Evolutionary conservation across 2,113 vertebrate genomes (phyloP), one percentile per base, ranked within the genome.

Genomic region (Bubo scandiacus): DNA sequence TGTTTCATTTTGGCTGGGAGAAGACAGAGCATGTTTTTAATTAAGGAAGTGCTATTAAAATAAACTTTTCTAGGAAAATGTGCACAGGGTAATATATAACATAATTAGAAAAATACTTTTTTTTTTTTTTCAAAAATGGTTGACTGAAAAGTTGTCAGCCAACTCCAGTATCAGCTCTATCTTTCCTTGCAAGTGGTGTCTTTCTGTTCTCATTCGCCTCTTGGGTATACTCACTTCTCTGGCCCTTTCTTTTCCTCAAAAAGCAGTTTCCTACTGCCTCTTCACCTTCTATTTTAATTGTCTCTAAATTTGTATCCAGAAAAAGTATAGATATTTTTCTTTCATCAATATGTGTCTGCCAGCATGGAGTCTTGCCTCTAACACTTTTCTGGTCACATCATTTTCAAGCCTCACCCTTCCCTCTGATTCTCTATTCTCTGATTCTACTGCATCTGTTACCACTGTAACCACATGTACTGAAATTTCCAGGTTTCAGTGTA

Each of bases 11-110:
- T 94, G 89, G 40, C 70, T 93, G 84, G 87, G 91, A 95, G 81
- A 92, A 94, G 93, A 95, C 58, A 94, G 93, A 96, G 81, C 84
- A 94, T 95, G 94, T 93, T 96, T 95, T 97, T 94, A 97, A 95
- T 96, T 94, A 94, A 96, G 81, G 87, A 95, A 92, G 52, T 79
- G 57, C 45, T 96, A 95, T 92, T 92, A 94, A 92, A 94, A 88
- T 93, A 90, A 92, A 85, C 61, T 85, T 95, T 96, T 91, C 84
- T 92, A 95, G 94, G 94, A 92, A 94, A 96, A 95, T 17, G 42
- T 52, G 8, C 74, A 77, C 38, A 17, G 32, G 49, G 42, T 73
- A 93, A 96, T 93, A 88, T 30, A 80, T 80, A 82, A 68, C 54
- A 94, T 91, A 91, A 95, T 95, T 87, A 94, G 66, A 80, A 92